Evolutionary conservation across 2,113 vertebrate species (phyloP), one percentile per base, ranked within the genome.

Genomic region (Motacilla tschutschensis): DNA sequence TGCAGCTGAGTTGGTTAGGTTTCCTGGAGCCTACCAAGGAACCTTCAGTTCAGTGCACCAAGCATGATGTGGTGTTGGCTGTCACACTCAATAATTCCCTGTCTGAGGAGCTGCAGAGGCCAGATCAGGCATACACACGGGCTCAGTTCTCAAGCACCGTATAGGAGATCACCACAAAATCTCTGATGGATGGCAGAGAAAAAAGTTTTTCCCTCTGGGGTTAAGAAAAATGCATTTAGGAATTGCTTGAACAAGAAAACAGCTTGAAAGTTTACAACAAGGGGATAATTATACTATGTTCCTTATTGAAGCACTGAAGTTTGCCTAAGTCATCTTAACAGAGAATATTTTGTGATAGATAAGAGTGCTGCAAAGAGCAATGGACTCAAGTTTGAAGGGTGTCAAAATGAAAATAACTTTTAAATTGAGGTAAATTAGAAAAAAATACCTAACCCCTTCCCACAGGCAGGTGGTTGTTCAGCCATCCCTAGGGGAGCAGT

Each of bases 31-130:
- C 59, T 50, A 24, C 26, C 36, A 22, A 57, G 12, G 29, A 5
- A 2, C 18, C 48, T 55, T 59, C 47, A 17, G 28, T 21, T 59
- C 47, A 17, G 28, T 21, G 22, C 10, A 28, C 12, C 29, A 9
- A 6, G 9, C 0, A 1, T 6, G 4, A 7, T 43, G 16, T 43
- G 22, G 6, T 3, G 1, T 33, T 28, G 9, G 5, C 15, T n/a
- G 35, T 33, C 20, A 8, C 0, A 0, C 17, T 24, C 4, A 17
- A 41, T 2, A 3, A 0, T 47, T 71, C 2, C 1, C 21, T 29
- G 15, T 69, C 21, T 66, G 44, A 71, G 14, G 5, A 71, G 38
- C 21, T 33, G 44, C 48, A 51, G 33, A 64, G 48, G 17, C 21
- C n/a, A 20, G 25, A 33, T 2, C 3, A 64, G 8, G 15, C 9